Conservation (phyloP, 2,113 vertebrate genomes). For the Rhinopomastus cyanomelas region DNA sequence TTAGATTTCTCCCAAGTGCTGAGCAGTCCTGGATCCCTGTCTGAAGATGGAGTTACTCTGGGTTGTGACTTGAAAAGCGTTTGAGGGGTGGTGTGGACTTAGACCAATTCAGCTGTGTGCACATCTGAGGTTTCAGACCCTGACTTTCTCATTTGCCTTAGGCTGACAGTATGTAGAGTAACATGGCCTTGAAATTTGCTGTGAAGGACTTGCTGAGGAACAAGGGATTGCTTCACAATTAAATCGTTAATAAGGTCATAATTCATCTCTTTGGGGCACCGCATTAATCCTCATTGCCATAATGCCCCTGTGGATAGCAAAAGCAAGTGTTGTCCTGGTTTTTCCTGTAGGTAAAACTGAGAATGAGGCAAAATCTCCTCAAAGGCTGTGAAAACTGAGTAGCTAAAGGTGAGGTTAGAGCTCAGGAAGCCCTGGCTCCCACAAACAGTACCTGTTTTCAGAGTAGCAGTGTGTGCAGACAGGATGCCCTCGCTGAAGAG, state of each 20-base stretch:
- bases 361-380: neutral
- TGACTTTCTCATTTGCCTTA: neutral
- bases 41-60: neutral
- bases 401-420: neutral
- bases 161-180: neutral
- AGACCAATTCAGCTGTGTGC: neutral
- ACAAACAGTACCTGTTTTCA: neutral
- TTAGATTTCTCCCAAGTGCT: neutral
- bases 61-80: neutral
- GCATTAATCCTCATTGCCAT: neutral
- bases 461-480: neutral
- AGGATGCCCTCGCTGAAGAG: neutral
- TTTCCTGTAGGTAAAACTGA: neutral
- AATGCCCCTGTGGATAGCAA: neutral
- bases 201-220: neutral
- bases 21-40: neutral
- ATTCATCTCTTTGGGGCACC: conserved; percentile 2
- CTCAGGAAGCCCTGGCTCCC: neutral
- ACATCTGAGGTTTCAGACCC: neutral
- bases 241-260: conserved; percentile 46
- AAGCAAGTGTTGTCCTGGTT: neutral
- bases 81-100: neutral
- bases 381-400: neutral
- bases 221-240: conserved; percentile 55
- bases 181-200: conserved; percentile 29